phyloP scores from a whole-genome alignment of 2,888 invertebrate species.

The Toxonevra muliebris region DNA sequence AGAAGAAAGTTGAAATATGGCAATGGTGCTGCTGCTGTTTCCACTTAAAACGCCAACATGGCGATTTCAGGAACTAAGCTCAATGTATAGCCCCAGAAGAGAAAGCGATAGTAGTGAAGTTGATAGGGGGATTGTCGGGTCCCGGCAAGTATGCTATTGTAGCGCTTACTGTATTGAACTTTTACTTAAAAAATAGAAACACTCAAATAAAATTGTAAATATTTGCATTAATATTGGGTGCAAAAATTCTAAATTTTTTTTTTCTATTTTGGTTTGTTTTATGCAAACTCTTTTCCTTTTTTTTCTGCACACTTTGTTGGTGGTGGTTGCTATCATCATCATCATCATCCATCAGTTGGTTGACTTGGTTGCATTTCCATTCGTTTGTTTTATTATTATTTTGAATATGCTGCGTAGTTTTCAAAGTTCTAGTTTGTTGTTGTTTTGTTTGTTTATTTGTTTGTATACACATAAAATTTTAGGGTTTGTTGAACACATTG shows the following conservation, averaged over 20 bases:
- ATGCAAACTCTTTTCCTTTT: too few relatives aligned
- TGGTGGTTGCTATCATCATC: too few relatives aligned
- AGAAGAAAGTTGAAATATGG: neutral
- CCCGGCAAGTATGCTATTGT: neutral
- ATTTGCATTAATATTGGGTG: slow-evolving; percentile 40
- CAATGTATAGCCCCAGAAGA: neutral
- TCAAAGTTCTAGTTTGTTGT: too few relatives aligned
- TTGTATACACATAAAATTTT: too few relatives aligned
- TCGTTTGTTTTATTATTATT: too few relatives aligned
- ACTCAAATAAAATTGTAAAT: slow-evolving; percentile 48
- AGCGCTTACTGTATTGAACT: neutral
- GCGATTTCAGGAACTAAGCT: neutral
- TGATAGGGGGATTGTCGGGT: neutral
- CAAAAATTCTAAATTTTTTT: neutral
- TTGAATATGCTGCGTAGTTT: too few relatives aligned
- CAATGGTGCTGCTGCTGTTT: neutral
- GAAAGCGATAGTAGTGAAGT: neutral
- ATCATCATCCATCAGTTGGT: too few relatives aligned
- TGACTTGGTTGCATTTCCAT: too few relatives aligned
- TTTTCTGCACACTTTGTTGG: too few relatives aligned
- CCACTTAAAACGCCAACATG: neutral
- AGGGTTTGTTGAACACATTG: too few relatives aligned
- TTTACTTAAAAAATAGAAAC: slow-evolving; percentile 7
- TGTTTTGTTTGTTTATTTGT: too few relatives aligned
- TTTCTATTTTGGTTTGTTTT: neutral